A percentile compares a stretch with the other conserved stretches of the same genome.
phyloP scores from a whole-genome alignment of 2,113 vertebrate genomes.

The Zonotrichia leucophrys region DNA sequence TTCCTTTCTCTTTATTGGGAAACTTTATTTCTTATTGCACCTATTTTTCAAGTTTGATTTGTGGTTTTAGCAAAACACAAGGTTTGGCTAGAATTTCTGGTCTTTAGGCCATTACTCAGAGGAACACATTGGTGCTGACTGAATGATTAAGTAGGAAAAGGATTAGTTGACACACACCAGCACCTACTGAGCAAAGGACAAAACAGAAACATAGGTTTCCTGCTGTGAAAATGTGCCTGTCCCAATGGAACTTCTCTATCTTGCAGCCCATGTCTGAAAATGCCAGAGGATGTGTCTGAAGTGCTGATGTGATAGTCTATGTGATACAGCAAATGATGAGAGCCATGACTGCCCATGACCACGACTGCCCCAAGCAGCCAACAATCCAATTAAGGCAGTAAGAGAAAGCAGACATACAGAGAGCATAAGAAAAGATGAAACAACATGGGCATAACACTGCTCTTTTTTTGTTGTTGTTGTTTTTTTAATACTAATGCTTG shows the following conservation, averaged over 20 bases:
- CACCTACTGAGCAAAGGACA: not conserved
- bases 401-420: not conserved
- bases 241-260: not conserved
- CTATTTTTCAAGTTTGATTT: slow-evolving; percentile 27
- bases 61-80: slow-evolving; percentile 1
- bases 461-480: not conserved
- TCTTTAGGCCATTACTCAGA: slow-evolving; percentile 18
- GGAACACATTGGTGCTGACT: not conserved
- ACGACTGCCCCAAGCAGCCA: not conserved
- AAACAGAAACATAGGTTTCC: slow-evolving; percentile 8
- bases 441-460: not conserved
- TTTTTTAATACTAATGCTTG: not conserved
- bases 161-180: slow-evolving; percentile 29
- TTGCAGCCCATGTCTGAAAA: not conserved
- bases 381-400: not conserved
- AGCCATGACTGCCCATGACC: not conserved
- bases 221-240: not conserved
- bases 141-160: slow-evolving; percentile 22
- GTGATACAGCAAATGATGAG: not conserved
- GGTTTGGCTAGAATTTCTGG: not conserved
- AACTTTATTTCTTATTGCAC: slow-evolving; percentile 20
- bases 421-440: not conserved
- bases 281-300: not conserved
- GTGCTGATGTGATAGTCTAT: not conserved
- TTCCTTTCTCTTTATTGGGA: not conserved